phyloP scores from a whole-genome alignment of 1,140 invertebrate genomes.

The Hydropsyche tenuis region DNA sequence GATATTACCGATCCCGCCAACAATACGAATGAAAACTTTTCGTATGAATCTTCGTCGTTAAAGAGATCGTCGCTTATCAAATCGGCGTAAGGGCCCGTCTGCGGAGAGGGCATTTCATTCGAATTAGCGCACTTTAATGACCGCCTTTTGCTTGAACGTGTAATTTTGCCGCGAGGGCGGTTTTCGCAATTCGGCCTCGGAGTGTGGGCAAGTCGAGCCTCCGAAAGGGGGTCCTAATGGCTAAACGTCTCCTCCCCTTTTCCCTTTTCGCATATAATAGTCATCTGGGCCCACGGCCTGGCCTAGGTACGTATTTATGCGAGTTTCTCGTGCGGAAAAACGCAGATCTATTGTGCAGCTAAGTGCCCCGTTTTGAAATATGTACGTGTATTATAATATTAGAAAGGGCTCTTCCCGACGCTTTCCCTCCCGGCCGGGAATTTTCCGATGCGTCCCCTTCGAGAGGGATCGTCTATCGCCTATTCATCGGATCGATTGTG shows the following conservation, averaged over 20 bases:
- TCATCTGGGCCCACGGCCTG: background rate
- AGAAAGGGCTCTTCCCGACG: too few relatives aligned
- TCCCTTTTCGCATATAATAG: background rate
- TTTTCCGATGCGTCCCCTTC: background rate
- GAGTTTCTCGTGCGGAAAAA: constrained; percentile 28
- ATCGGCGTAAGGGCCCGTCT: background rate
- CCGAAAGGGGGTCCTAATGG: background rate
- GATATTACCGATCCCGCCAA: too few relatives aligned
- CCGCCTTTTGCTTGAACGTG: background rate
- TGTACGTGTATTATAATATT: constrained; percentile 19
- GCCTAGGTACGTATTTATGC: constrained; percentile 18
- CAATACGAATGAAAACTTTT: too few relatives aligned
- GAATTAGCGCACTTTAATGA: constrained; percentile 16
- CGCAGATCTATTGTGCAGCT: constrained; percentile 28
- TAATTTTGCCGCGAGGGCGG: constrained; percentile 4
- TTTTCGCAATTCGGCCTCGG: background rate
- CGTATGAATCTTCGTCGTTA: too few relatives aligned
- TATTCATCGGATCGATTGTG: too few relatives aligned
- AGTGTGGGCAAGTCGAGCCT: background rate
- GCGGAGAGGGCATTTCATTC: background rate
- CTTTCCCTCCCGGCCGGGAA: too few relatives aligned
- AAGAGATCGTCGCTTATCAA: too few relatives aligned
- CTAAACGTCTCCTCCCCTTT: background rate
- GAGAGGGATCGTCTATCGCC: background rate
- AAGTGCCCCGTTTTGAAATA: constrained; percentile 33